These are phyloP conservation scores for Acanthiza pusilla DNA, from an alignment of 2,797 vertebrate genomes.

Conservation along the genomic window DNA sequence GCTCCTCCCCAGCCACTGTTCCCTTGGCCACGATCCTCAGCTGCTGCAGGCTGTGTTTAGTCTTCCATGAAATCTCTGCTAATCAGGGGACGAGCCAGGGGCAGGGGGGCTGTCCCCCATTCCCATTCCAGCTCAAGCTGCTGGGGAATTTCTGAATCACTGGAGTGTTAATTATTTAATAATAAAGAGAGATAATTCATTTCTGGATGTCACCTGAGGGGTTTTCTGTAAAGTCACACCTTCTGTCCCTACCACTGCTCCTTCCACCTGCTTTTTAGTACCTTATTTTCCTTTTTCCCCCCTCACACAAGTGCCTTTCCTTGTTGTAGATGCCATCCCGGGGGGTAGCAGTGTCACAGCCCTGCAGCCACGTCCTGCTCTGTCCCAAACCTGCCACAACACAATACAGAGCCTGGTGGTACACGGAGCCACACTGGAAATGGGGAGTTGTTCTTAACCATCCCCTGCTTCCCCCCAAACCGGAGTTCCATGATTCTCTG, in stretches of 20 bases:
- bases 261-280: not conserved
- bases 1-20: not conserved
- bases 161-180: not conserved
- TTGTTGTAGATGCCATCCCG: not conserved
- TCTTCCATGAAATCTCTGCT: not conserved
- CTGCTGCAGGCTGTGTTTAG: not conserved
- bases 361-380: not conserved
- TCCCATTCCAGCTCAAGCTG: not conserved
- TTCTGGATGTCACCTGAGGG: not conserved
- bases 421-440: not conserved
- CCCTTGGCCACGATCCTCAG: not conserved
- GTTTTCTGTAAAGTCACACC: not conserved
- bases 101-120: fast-evolving
- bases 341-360: not conserved
- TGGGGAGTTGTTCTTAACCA: not conserved
- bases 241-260: not conserved
- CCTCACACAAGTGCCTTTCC: not conserved
- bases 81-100: not conserved
- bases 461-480: not conserved
- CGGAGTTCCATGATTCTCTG: not conserved
- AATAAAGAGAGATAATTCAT: not conserved
- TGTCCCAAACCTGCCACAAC: not conserved
- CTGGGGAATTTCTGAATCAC: not conserved
- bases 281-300: not conserved
- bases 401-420: not conserved